Conservation (phyloP, 35 echinoderm and acorn worm species). For the Apostichopus californicus region DNA sequence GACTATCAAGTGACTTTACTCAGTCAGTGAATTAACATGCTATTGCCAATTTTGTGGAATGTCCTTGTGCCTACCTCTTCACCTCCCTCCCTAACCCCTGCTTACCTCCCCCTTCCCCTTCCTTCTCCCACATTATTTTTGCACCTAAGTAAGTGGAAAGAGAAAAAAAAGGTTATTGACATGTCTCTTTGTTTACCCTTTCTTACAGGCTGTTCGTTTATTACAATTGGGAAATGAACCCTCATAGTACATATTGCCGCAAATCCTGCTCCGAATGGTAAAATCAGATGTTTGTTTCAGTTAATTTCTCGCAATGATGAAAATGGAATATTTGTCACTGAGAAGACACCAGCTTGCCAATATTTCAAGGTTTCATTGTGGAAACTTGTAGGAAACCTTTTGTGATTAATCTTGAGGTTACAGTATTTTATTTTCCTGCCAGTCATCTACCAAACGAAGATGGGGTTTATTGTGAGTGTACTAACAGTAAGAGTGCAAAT, state of each 20-base stretch:
- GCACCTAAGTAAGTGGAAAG: too few relatives aligned
- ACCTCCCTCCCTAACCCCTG: too few relatives aligned
- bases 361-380: background rate
- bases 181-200: background rate
- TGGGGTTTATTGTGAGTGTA: background rate
- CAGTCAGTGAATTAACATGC: too few relatives aligned
- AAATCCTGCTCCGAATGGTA: background rate
- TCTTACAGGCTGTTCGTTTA: conserved; percentile 20
- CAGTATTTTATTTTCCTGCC: background rate
- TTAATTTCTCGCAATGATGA: background rate
- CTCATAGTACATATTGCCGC: background rate
- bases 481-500: background rate
- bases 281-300: background rate
- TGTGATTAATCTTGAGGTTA: background rate
- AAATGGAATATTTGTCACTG: background rate
- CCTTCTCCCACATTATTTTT: too few relatives aligned
- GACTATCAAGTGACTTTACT: too few relatives aligned
- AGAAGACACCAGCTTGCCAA: background rate
- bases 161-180: too few relatives aligned
- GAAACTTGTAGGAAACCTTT: background rate
- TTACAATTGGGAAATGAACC: background rate
- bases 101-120: too few relatives aligned
- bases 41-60: too few relatives aligned
- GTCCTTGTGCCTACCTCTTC: too few relatives aligned
- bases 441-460: background rate